Base-by-base conservation (phyloP, 2,888 invertebrate species). In the Drosophila flavopinicola region DNA sequence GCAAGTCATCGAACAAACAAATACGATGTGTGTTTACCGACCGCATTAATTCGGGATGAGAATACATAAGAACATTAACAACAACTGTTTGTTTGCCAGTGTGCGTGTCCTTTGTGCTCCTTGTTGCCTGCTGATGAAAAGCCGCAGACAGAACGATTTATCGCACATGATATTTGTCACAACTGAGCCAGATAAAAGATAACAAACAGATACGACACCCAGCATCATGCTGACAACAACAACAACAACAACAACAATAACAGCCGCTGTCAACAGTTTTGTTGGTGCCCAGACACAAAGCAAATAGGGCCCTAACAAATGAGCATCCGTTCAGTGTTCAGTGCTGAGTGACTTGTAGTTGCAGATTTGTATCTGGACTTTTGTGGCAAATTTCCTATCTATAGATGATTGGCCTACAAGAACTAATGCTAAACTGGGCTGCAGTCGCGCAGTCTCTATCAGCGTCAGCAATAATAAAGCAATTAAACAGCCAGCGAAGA, bases 81-180 rank as follows among this genome's bases (percentile, higher is more conserved):
- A 38, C 38, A 45, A 23, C 20, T 41, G 42, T 25, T 38, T 59
- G 35, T 37, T 20, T 20, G 20, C 20, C 20, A 17, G 7, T 13
- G 13, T 53, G 30, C 30, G 29, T 48, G 47, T 75, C 71, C 60
- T 60, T 54, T 53, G 39, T 33, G 24, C 29, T 17, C 11, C 9
- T 17, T 29, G 30, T 49, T 29, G 39, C 9, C 39, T 37, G 15
- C 1, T 49, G 71, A 54, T 70, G 67, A 70, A 64, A 64, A 37
- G 65, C 49, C 39, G 41, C 30, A 56, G 79, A 56, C 66, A 66
- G 57, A 60, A 59, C 41, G 85, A 78, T 82, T 82, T 74, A 82
- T 78, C 71, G 71, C 71, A 58, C 75, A 61, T 70, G 78, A 66
- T 63, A 67, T 79, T 68, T 79, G 73, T 78, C 66, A 74, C n/a